Evolutionary conservation across 2,113 vertebrate genomes (phyloP), one percentile per base, ranked within the genome.

Genomic region (Pygathrix nemaeus): DNA sequence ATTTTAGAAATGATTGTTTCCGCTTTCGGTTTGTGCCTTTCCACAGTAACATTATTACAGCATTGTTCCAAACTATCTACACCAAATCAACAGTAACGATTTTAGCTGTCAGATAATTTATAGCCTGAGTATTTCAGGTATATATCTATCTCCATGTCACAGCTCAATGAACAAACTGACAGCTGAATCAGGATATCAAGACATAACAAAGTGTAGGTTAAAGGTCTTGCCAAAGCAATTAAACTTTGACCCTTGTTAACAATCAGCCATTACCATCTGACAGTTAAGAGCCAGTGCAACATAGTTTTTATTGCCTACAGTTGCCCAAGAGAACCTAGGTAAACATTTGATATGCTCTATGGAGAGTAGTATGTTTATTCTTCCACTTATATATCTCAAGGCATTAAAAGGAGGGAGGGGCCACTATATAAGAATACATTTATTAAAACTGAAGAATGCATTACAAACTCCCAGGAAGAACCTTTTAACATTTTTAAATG

Each of bases 171-270:
- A 48, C 85, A 95, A 85, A 97, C 59, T 95, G 61, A 64, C 86
- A 95, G 87, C 6, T 32, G 27, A 95, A 85, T 32, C 83, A 95
- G 79, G 18, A 80, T 89, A 91, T 85, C 57, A 97, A 89, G 68
- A 84, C 57, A 70, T 32, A 84, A 93, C 81, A 83, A 90, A 30
- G 6, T 81, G 12, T 32, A n/a, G 64, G 84, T 59, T 87, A 70
- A 92, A 92, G 84, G 83, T 75, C 43, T 45, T 76, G 55, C 86
- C 79, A 86, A 93, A 93, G 25, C 38, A 96, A 96, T 92, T 96
- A 94, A 91, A 45, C 59, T 66, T 83, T 52, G 92, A 73, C 55
- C 84, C 59, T 75, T 82, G 88, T 13, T 48, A 55, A 95, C 16
- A 93, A 80, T 18, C 84, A 79, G 50, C 16, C 64, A 88, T 45